These are phyloP conservation scores for Saccostrea cuccullata DNA, from an alignment of 1,140 invertebrate genomes.

Conservation along the genomic window DNA sequence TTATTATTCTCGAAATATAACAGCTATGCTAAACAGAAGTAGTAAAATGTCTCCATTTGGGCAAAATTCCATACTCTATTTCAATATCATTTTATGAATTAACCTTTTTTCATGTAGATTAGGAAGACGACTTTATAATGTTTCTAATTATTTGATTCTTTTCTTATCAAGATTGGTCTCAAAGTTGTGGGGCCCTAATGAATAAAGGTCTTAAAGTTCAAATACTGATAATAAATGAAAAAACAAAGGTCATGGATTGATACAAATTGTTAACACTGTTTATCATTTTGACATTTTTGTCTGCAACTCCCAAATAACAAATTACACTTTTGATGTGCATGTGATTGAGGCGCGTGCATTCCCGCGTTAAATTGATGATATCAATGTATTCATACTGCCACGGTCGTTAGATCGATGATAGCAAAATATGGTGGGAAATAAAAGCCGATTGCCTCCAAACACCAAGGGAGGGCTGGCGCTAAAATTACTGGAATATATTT, in stretches of 20 bases:
- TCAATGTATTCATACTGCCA: neutral
- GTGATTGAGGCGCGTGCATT: slow-evolving; percentile 23
- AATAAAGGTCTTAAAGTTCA: slow-evolving; percentile 5
- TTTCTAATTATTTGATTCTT: neutral
- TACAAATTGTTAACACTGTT: slow-evolving; percentile 15
- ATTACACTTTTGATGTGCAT: slow-evolving; percentile 37
- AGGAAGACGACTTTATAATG: no score
- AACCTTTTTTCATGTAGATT: no score
- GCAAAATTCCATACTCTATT: no score
- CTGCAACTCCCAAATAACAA: slow-evolving; percentile 35
- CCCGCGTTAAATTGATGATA: slow-evolving; percentile 25
- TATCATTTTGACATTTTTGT: slow-evolving; percentile 38
- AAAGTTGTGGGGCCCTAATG: neutral
- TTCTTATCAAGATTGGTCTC: neutral
- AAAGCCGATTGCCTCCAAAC: slow-evolving; percentile 27
- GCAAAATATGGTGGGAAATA: slow-evolving; percentile 31
- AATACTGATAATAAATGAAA: neutral
- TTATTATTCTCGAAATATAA: no score
- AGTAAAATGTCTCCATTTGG: no score
- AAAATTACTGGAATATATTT: slow-evolving; percentile 38
- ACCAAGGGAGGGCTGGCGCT: slow-evolving; percentile 18
- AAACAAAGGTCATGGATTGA: neutral
- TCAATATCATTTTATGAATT: no score
- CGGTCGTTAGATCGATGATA: slow-evolving; percentile 14
- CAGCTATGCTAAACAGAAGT: no score